These are phyloP conservation scores for Perca fluviatilis DNA, from an alignment of 2,113 vertebrate species.

Conservation along the genomic window DNA sequence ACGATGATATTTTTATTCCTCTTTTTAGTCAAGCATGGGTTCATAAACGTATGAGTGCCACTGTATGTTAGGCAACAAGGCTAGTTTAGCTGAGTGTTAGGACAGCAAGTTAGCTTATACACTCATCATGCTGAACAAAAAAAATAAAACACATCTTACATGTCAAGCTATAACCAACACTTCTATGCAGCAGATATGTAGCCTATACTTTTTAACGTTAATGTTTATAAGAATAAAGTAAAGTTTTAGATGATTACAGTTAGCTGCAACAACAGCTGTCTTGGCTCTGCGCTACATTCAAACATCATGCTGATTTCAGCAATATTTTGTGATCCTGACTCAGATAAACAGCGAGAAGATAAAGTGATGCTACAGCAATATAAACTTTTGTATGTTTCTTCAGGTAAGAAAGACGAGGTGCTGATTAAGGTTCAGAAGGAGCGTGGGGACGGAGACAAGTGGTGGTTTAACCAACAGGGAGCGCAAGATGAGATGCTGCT, in stretches of 20 bases:
- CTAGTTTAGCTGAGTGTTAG: background rate
- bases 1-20: too few species aligned
- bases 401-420: constrained; percentile 84
- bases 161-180: background rate
- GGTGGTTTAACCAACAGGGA: constrained; percentile 82
- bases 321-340: background rate
- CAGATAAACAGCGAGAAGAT: background rate
- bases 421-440: constrained; percentile 75
- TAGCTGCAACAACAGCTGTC: background rate
- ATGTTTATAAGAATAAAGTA: too few species aligned
- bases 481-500: constrained; percentile 77
- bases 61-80: too few species aligned
- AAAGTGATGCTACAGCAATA: background rate
- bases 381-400: constrained; percentile 5
- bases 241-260: too few species aligned
- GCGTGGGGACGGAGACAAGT: constrained; percentile 45
- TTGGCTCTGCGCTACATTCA: background rate
- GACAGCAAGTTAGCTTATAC: background rate
- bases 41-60: too few species aligned
- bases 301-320: background rate
- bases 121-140: background rate
- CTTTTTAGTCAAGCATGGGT: too few species aligned
- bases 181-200: background rate
- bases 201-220: background rate
- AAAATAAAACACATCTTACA: background rate